phyloP scores from a whole-genome alignment of 2,888 invertebrate genomes.

The Ramazzottius varieornatus region DNA sequence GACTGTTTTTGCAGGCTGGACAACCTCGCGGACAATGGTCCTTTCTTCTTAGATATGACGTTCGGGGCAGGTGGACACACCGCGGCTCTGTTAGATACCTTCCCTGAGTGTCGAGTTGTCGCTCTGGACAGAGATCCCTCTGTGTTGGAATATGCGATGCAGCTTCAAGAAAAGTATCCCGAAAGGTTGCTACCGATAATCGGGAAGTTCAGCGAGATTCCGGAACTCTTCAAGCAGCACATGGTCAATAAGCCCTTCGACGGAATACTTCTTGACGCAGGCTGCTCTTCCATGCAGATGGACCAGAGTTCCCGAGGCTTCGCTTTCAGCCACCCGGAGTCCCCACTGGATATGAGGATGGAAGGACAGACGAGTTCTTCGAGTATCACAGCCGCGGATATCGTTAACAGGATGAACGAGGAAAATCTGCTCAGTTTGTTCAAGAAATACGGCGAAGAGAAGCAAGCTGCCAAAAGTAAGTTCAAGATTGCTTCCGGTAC shows the following conservation, averaged over 20 bases:
- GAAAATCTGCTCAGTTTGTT: constrained; percentile 50
- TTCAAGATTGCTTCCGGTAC: neutral
- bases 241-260: constrained; percentile 41
- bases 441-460: constrained; percentile 76
- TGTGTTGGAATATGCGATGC: neutral
- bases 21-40: neutral
- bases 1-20: constrained; percentile 22
- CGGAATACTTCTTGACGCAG: constrained; percentile 68
- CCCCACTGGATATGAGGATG: constrained; percentile 86
- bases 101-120: constrained; percentile 38
- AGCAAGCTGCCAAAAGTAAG: constrained; percentile 40
- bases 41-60: constrained; percentile 58
- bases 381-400: constrained; percentile 57
- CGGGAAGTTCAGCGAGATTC: constrained; percentile 65
- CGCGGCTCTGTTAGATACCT: constrained; percentile 37
- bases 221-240: constrained; percentile 33
- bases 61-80: constrained; percentile 85
- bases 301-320: constrained; percentile 57
- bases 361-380: constrained; percentile 38
- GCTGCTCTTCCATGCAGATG: constrained; percentile 84
- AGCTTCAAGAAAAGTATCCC: neutral
- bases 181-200: constrained; percentile 43
- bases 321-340: constrained; percentile 45
- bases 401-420: constrained; percentile 50
- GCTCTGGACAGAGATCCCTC: constrained; percentile 67